phyloP scores from a whole-genome alignment of 2,797 vertebrate genomes.

The Rachycentron canadum region DNA sequence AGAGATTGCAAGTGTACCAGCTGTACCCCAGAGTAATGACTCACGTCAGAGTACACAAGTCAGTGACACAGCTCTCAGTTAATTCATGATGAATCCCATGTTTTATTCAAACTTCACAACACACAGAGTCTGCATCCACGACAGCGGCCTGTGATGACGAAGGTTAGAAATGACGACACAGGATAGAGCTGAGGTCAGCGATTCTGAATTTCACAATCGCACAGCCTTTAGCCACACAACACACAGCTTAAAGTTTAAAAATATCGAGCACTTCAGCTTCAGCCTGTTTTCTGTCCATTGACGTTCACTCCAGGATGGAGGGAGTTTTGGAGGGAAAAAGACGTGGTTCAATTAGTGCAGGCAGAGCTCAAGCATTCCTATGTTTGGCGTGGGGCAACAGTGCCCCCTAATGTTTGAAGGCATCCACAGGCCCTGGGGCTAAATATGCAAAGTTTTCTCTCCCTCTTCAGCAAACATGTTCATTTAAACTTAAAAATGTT shows the following conservation, averaged over 20 bases:
- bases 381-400: constrained; percentile 63
- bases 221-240: constrained; percentile 35
- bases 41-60: constrained; percentile 38
- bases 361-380: neutral
- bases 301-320: constrained; percentile 50
- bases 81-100: constrained; percentile 52
- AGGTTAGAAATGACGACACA: constrained; percentile 13
- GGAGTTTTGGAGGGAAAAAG: constrained; percentile 65
- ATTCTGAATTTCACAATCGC: constrained; percentile 24
- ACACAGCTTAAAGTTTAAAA: constrained; percentile 61
- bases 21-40: constrained; percentile 55
- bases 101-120: constrained; percentile 61
- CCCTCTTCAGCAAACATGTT: constrained; percentile 17
- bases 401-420: constrained; percentile 72
- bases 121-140: constrained; percentile 22
- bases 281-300: constrained; percentile 59
- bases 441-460: constrained; percentile 6
- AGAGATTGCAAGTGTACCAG: constrained; percentile 29
- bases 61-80: constrained; percentile 43
- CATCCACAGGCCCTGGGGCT: neutral
- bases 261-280: constrained; percentile 52
- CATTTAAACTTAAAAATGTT: neutral
- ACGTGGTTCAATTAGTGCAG: constrained; percentile 23
- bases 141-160: neutral
- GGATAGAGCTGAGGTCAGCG: constrained; percentile 45